Percentiles rank a stretch among this genome's conserved stretches.
These are phyloP conservation scores for Montipora efflorescens DNA, from an alignment of 64 coral and sea anemone genomes.

Conservation along the genomic window DNA sequence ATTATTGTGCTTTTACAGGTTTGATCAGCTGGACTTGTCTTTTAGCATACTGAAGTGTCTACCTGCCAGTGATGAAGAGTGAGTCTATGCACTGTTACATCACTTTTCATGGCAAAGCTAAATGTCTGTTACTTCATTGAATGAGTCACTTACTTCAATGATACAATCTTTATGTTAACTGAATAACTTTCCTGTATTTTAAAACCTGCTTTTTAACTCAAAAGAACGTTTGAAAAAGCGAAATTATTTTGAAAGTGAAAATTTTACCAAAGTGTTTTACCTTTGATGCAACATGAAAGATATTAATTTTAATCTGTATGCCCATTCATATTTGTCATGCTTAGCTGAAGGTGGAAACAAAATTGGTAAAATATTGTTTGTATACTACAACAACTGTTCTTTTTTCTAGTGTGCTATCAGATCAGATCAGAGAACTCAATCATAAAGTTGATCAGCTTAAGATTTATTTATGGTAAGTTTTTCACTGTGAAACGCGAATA, in stretches of 20 bases:
- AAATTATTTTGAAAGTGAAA: too few relatives aligned
- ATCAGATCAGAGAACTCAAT: conserved; percentile 89
- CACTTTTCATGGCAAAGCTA: too few relatives aligned
- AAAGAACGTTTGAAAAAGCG: too few relatives aligned
- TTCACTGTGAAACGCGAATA: not conserved
- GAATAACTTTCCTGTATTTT: too few relatives aligned
- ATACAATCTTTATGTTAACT: too few relatives aligned
- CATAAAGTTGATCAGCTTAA: conserved; percentile 81
- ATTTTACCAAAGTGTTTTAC: too few relatives aligned
- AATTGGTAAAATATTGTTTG: not conserved
- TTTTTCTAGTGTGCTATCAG: conserved; percentile 68
- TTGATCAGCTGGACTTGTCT: conserved; percentile 83
- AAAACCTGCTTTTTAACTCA: too few relatives aligned
- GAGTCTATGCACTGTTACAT: conserved; percentile 12
- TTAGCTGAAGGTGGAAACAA: not conserved
- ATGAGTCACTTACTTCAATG: too few relatives aligned
- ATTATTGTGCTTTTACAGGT: conserved; percentile 43
- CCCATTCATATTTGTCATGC: too few relatives aligned
- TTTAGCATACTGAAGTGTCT: conserved; percentile 92
- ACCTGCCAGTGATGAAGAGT: conserved; percentile 81
- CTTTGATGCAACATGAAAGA: too few relatives aligned
- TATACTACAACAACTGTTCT: not conserved
- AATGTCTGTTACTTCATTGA: too few relatives aligned
- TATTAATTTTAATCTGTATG: too few relatives aligned
- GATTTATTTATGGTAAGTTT: conserved; percentile 80